Conservation (phyloP, 53 echinoderm and acorn worm genomes). For the Luidia sarsii region DNA sequence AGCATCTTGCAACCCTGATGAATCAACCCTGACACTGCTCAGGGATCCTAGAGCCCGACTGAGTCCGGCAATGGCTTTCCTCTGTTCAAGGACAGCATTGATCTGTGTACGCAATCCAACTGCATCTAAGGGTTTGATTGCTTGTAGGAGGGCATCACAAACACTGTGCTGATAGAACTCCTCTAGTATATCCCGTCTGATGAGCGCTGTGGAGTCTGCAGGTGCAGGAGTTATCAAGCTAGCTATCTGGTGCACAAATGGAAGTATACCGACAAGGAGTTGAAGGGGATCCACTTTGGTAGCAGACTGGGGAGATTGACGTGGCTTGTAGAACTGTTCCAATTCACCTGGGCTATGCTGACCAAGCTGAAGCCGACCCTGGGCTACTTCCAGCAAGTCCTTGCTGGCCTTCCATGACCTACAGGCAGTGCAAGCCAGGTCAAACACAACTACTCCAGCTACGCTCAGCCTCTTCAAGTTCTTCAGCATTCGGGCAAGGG, state of each 20-base stretch:
- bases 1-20: neutral
- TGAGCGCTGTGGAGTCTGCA: conserved; percentile 52
- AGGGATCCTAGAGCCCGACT: conserved; percentile 22
- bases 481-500: conserved; percentile 12
- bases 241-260: conserved; percentile 69
- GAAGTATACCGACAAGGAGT: conserved; percentile 55
- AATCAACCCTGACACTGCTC: neutral
- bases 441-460: conserved; percentile 79
- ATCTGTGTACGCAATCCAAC: conserved; percentile 57
- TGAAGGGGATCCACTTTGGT: conserved; percentile 51
- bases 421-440: conserved; percentile 81
- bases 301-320: neutral
- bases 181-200: conserved; percentile 57
- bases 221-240: conserved; percentile 52
- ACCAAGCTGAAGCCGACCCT: conserved; percentile 59
- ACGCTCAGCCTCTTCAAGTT: conserved; percentile 61
- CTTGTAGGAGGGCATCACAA: conserved; percentile 52
- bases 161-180: conserved; percentile 58
- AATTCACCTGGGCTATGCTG: conserved; percentile 23
- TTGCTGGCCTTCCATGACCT: conserved; percentile 70
- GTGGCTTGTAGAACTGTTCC: conserved; percentile 3
- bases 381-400: conserved; percentile 73
- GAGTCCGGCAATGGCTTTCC: conserved; percentile 25
- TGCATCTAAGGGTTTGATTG: conserved; percentile 58
- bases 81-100: conserved; percentile 63